Evolutionary conservation across 92 coral and sea anemone species (phyloP).

Genomic region (Umimayanthus chanpuru): DNA sequence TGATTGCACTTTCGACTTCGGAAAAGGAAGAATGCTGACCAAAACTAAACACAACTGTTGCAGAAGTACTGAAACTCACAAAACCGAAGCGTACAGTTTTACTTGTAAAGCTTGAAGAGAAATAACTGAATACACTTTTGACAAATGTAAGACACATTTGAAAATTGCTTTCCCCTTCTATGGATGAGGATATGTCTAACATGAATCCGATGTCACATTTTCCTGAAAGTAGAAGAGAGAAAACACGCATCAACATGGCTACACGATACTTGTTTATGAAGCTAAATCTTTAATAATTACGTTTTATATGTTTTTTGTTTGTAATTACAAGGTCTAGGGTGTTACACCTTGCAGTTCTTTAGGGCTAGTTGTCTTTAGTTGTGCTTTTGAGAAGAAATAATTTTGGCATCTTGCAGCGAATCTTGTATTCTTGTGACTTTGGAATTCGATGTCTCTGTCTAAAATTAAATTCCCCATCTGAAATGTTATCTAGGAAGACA

Average conservation of each 20-base stretch:
- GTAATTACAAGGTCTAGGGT: too few species aligned
- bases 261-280: neutral
- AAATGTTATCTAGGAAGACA: too few species aligned
- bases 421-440: too few species aligned
- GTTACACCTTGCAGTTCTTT: too few species aligned
- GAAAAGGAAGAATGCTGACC: slow-evolving; percentile 35
- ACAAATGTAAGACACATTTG: slow-evolving; percentile 43
- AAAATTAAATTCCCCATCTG: too few species aligned
- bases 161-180: slow-evolving; percentile 41
- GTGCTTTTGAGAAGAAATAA: too few species aligned
- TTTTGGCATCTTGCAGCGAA: too few species aligned
- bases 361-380: too few species aligned
- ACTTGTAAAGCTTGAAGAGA: slow-evolving; percentile 24
- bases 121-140: slow-evolving; percentile 35
- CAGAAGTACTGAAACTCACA: slow-evolving; percentile 37
- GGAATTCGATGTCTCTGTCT: too few species aligned
- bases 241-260: neutral
- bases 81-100: slow-evolving; percentile 41
- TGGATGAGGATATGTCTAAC: slow-evolving; percentile 32
- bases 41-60: slow-evolving; percentile 35
- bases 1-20: slow-evolving; percentile 32
- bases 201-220: slow-evolving; percentile 37
- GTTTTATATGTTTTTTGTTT: too few species aligned
- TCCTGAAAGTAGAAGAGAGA: neutral
- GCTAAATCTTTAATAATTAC: too few species aligned